Conservation (phyloP, 2,113 vertebrate genomes). For the Macrotus californicus region DNA sequence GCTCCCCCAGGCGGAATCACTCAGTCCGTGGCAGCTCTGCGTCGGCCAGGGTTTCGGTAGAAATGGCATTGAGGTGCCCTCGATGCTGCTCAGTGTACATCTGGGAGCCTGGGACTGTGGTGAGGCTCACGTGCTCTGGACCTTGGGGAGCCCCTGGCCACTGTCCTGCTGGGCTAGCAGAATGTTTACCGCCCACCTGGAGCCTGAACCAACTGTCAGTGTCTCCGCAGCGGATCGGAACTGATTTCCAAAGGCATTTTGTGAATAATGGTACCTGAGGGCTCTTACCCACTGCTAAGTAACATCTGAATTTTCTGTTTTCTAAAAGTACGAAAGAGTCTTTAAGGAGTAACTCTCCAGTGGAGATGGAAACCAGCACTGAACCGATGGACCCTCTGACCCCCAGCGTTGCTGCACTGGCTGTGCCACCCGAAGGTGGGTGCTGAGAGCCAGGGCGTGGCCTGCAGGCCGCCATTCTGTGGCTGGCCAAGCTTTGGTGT, state of each 20-base stretch:
- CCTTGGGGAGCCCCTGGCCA: accelerated
- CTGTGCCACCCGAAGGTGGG: slow-evolving; percentile 87
- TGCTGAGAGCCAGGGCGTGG: accelerated
- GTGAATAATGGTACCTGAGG: neutral
- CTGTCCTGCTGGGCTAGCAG: neutral
- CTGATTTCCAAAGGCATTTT: neutral
- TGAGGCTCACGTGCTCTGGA: neutral
- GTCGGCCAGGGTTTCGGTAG: neutral
- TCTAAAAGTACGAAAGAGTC: slow-evolving; percentile 90
- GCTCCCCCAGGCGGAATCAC: too few species aligned
- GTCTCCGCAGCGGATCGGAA: too few species aligned
- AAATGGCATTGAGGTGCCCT: neutral
- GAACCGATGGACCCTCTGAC: slow-evolving; percentile 89
- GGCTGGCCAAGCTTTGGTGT: accelerated
- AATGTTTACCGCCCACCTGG: accelerated
- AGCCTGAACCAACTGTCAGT: accelerated
- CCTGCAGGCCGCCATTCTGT: accelerated
- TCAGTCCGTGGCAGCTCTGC: too few species aligned
- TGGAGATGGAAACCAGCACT: slow-evolving; percentile 97
- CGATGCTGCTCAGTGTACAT: accelerated
- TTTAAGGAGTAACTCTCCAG: slow-evolving; percentile 94
- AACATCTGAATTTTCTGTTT: slow-evolving; percentile 33
- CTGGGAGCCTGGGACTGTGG: neutral
- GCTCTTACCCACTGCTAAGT: neutral
- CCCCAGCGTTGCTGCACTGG: slow-evolving; percentile 80